Percentiles rank a stretch among this genome's conserved stretches.
Evolutionary conservation across 1,140 invertebrate genomes (phyloP).

Genomic region (Planococcus citri): DNA sequence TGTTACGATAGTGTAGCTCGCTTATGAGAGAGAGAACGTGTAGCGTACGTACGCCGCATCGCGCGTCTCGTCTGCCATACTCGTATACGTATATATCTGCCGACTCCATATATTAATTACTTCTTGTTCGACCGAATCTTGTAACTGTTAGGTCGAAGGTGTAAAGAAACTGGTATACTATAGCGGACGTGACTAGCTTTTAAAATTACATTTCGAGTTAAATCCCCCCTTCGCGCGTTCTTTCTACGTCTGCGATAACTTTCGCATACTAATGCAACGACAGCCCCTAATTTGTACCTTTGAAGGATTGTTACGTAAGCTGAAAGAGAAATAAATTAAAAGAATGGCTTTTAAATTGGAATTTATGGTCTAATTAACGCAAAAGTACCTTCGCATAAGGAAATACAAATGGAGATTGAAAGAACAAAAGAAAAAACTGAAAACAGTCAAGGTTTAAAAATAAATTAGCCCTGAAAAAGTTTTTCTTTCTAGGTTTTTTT

Average conservation of each 20-base stretch:
- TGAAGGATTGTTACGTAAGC: conserved; percentile 6
- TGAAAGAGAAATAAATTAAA: conserved; percentile 8
- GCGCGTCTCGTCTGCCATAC: too few species aligned
- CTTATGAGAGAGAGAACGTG: too few species aligned
- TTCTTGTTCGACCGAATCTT: conserved; percentile 2
- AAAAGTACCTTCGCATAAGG: neutral
- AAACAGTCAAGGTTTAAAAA: neutral
- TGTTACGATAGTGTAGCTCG: neutral
- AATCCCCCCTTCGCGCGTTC: neutral
- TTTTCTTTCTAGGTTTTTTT: neutral
- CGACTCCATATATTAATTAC: neutral
- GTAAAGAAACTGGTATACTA: conserved; percentile 1
- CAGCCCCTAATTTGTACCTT: conserved; percentile 6
- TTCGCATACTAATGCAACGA: conserved; percentile 1
- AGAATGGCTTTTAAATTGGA: conserved; percentile 7
- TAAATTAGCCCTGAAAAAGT: neutral
- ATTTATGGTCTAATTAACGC: conserved; percentile 7
- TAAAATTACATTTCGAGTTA: conserved; percentile 1
- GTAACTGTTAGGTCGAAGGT: conserved; percentile 6
- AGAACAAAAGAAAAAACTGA: neutral
- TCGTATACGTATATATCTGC: too few species aligned
- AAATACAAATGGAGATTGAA: neutral
- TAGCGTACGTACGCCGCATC: neutral
- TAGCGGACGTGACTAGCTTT: conserved; percentile 5
- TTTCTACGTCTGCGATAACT: conserved; percentile 2